phyloP scores from a whole-genome alignment of 2,888 invertebrate genomes.

The Hermodice carunculata region DNA sequence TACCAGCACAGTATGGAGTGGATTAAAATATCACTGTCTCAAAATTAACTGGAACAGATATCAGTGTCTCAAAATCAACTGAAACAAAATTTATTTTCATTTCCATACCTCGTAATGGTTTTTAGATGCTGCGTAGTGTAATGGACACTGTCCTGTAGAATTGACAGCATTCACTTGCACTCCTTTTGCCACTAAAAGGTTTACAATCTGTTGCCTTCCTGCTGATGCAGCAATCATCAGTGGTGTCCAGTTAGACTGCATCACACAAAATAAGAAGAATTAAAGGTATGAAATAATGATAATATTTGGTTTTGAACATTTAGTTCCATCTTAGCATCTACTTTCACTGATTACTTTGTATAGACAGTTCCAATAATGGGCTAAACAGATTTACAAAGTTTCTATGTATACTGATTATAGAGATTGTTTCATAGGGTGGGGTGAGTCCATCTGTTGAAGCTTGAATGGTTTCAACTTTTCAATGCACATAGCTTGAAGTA shows the following conservation, averaged over 20 bases:
- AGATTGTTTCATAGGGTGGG: too few relatives aligned
- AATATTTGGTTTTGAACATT: not conserved
- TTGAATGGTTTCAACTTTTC: too few relatives aligned
- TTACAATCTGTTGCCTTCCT: slow-evolving; percentile 79
- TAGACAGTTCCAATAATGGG: too few relatives aligned
- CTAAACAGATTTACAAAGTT: too few relatives aligned
- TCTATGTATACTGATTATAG: too few relatives aligned
- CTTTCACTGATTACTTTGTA: not conserved
- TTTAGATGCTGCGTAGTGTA: slow-evolving; percentile 90
- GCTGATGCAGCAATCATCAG: slow-evolving; percentile 85
- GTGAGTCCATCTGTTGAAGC: too few relatives aligned
- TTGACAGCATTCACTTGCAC: slow-evolving; percentile 83
- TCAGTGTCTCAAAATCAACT: not conserved
- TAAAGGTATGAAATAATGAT: too few relatives aligned
- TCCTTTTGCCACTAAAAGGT: slow-evolving; percentile 77
- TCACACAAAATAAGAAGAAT: too few relatives aligned
- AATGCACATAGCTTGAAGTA: too few relatives aligned
- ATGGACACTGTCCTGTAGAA: slow-evolving; percentile 81
- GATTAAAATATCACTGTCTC: not conserved
- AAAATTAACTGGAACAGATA: not conserved
- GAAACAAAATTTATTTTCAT: not conserved
- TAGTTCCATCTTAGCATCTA: not conserved
- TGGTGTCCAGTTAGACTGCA: slow-evolving; percentile 76
- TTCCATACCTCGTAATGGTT: slow-evolving; percentile 78
- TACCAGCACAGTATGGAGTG: too few relatives aligned